Percentiles rank a stretch among this genome's conserved stretches.
Evolutionary conservation across 2,797 vertebrate genomes (phyloP).

Genomic region (Heliangelus exortis): DNA sequence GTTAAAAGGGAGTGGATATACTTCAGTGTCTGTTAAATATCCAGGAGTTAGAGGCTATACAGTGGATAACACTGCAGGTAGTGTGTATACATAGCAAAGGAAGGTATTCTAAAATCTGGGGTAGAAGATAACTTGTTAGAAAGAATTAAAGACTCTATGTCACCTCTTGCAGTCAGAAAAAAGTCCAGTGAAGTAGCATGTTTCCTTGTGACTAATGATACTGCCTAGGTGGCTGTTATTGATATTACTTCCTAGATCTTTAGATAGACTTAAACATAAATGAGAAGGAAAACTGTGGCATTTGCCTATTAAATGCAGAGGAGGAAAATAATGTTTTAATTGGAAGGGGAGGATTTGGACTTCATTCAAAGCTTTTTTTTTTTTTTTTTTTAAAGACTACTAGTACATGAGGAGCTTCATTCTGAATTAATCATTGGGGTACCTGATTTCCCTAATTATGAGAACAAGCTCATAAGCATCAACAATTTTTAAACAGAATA

Average conservation of each 20-base stretch:
- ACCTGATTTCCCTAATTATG: background rate
- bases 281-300: background rate
- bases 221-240: background rate
- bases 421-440: background rate
- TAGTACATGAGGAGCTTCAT: background rate
- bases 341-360: background rate
- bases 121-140: background rate
- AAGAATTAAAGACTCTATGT: background rate
- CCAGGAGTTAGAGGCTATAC: background rate
- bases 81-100: accelerated
- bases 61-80: background rate
- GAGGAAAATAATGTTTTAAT: background rate
- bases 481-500: background rate
- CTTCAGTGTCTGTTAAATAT: background rate
- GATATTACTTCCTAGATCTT: background rate
- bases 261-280: background rate
- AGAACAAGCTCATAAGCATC: background rate
- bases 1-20: background rate
- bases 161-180: background rate
- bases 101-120: background rate
- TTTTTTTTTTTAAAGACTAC: background rate
- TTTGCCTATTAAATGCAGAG: background rate
- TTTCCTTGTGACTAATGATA: background rate
- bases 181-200: background rate
- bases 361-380: background rate